Evolutionary conservation across 1,140 invertebrate genomes (phyloP).

Genomic region (Drosophila nebulosa): DNA sequence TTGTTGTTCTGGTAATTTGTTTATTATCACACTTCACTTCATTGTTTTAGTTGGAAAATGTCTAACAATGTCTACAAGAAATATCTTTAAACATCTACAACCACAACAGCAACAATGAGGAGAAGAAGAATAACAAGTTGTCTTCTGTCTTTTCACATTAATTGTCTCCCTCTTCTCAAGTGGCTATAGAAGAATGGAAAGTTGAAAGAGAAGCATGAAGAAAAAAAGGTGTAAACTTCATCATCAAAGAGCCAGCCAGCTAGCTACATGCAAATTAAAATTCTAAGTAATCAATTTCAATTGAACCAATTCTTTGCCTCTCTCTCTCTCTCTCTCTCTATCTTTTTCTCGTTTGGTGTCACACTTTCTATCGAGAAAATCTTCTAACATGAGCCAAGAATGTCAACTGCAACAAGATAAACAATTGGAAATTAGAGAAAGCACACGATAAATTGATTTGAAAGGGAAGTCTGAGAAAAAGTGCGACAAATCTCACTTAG

Average conservation of each 20-base stretch:
- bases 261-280: constrained; percentile 47
- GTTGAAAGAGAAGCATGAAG: not conserved
- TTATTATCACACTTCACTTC: constrained; percentile 1
- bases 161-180: constrained; percentile 24
- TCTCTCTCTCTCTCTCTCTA: not conserved
- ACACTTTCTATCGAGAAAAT: constrained; percentile 35
- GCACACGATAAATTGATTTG: not conserved
- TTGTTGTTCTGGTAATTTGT: not conserved
- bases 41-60: constrained; percentile 16
- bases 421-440: not conserved
- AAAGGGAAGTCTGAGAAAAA: not conserved
- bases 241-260: not conserved
- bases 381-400: not conserved
- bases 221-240: constrained; percentile 38
- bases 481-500: not conserved
- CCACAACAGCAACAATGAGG: not conserved
- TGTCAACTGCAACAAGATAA: not conserved
- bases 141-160: constrained; percentile 43
- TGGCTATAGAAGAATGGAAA: constrained; percentile 2
- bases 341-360: not conserved
- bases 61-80: not conserved
- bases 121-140: constrained; percentile 26
- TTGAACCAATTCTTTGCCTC: constrained; percentile 24
- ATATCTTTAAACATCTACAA: not conserved
- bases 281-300: constrained; percentile 49